Evolutionary conservation across 2,888 invertebrate species (phyloP).

Genomic region (Teinopalpus imperialis): DNA sequence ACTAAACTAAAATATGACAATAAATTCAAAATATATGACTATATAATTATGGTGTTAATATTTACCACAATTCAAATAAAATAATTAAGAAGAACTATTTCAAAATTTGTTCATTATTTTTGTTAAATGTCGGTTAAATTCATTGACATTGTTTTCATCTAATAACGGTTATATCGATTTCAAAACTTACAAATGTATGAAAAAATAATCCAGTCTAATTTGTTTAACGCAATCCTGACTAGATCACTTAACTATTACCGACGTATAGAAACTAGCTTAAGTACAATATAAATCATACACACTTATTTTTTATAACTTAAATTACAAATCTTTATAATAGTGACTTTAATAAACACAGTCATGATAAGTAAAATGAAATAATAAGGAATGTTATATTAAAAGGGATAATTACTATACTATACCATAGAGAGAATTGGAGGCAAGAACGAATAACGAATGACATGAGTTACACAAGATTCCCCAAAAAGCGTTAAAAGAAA

Average conservation of each 20-base stretch:
- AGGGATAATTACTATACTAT: too few relatives aligned
- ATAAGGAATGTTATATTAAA: background rate
- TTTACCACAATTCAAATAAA: too few relatives aligned
- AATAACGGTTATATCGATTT: background rate
- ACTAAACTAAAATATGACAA: too few relatives aligned
- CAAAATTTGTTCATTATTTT: too few relatives aligned
- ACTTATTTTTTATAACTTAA: slow-evolving; percentile 9
- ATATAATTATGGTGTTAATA: too few relatives aligned
- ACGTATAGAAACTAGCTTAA: background rate
- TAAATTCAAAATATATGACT: too few relatives aligned
- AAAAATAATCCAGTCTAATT: slow-evolving; percentile 36
- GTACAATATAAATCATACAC: slow-evolving; percentile 6
- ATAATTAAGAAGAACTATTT: too few relatives aligned
- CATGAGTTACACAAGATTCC: too few relatives aligned
- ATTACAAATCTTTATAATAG: slow-evolving; percentile 1
- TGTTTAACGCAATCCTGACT: slow-evolving; percentile 41
- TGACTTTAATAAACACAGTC: slow-evolving; percentile 21
- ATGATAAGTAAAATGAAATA: slow-evolving; percentile 6
- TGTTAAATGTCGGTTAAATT: too few relatives aligned
- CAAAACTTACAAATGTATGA: slow-evolving; percentile 14
- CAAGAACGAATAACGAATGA: slow-evolving; percentile 2
- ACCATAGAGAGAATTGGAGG: slow-evolving; percentile 1
- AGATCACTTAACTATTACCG: slow-evolving; percentile 33
- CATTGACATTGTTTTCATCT: background rate
- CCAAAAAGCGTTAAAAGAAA: too few relatives aligned